These are phyloP conservation scores for Rhombomys opimus DNA, from an alignment of 2,113 vertebrate species.

Conservation along the genomic window DNA sequence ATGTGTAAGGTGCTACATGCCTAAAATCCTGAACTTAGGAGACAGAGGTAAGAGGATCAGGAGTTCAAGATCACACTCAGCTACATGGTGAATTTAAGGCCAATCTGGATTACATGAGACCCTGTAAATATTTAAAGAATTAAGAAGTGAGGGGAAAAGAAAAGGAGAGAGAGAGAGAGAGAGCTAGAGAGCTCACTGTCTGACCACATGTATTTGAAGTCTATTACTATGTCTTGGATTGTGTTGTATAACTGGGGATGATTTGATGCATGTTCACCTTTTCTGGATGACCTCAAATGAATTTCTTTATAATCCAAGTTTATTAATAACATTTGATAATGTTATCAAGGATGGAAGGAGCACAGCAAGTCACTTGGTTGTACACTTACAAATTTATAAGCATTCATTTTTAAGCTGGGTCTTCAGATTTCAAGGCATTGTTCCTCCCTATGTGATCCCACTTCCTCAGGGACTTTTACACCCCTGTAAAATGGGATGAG, in stretches of 20 bases:
- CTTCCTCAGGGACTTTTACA: neutral
- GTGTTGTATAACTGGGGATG: neutral
- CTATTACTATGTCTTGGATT: neutral
- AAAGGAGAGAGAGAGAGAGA: no score
- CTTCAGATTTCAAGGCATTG: neutral
- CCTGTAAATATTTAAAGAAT: neutral
- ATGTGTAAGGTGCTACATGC: neutral
- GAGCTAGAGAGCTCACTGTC: neutral
- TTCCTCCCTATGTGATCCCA: neutral
- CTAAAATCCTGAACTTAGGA: neutral
- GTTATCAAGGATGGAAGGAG: neutral
- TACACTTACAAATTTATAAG: neutral
- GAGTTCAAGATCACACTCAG: neutral
- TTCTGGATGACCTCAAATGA: neutral
- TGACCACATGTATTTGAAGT: neutral
- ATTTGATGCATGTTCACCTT: neutral
- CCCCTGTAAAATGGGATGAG: neutral
- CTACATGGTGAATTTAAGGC: neutral
- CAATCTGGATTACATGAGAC: neutral
- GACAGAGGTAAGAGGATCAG: neutral
- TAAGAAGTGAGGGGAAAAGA: no score
- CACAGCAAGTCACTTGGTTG: neutral
- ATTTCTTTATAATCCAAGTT: neutral
- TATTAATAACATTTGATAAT: neutral
- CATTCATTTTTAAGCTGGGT: constrained; percentile 24